These are phyloP conservation scores for Helostoma temminkii DNA, from an alignment of 2,797 vertebrate species.

Conservation along the genomic window DNA sequence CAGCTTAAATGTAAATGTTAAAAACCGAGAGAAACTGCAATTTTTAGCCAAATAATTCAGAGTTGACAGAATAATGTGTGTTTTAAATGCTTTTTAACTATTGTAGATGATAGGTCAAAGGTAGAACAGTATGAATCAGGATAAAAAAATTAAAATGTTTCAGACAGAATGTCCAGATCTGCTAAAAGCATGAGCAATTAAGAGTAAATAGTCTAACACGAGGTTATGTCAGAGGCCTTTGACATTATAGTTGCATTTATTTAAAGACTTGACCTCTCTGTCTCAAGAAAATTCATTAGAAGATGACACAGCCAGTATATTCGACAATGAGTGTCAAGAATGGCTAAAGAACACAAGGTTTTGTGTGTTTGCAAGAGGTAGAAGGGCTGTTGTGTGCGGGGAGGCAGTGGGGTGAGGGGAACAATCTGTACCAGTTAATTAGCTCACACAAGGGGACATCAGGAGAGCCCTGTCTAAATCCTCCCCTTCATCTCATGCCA, in stretches of 20 bases:
- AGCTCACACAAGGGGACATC: constrained; percentile 72
- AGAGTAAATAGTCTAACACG: constrained; percentile 74
- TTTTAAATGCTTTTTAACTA: not conserved
- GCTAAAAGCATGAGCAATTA: constrained; percentile 75
- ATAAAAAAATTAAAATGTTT: constrained; percentile 54
- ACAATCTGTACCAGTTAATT: constrained; percentile 80
- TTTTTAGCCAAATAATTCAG: not conserved
- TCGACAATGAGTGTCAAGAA: constrained; percentile 77
- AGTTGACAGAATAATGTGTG: not conserved
- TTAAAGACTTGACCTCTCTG: constrained; percentile 76
- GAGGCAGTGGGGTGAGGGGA: constrained; percentile 47
- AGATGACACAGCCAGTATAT: constrained; percentile 55
- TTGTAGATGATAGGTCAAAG: constrained; percentile 34
- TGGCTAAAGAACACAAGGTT: constrained; percentile 75
- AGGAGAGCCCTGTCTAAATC: constrained; percentile 72
- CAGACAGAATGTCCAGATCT: constrained; percentile 34
- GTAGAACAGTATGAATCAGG: constrained; percentile 26
- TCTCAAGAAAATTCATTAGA: constrained; percentile 77
- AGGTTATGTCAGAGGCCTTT: constrained; percentile 70
- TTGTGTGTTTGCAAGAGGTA: constrained; percentile 51
- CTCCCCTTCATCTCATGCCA: constrained; percentile 75
- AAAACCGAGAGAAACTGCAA: not conserved
- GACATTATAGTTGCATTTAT: constrained; percentile 82
- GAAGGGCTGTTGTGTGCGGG: constrained; percentile 36
- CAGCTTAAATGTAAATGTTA: constrained; percentile 6